A percentile compares a stretch with the other conserved stretches of the same genome.
Evolutionary conservation across 1,140 invertebrate genomes (phyloP).

Genomic region (Papilio dardanus): DNA sequence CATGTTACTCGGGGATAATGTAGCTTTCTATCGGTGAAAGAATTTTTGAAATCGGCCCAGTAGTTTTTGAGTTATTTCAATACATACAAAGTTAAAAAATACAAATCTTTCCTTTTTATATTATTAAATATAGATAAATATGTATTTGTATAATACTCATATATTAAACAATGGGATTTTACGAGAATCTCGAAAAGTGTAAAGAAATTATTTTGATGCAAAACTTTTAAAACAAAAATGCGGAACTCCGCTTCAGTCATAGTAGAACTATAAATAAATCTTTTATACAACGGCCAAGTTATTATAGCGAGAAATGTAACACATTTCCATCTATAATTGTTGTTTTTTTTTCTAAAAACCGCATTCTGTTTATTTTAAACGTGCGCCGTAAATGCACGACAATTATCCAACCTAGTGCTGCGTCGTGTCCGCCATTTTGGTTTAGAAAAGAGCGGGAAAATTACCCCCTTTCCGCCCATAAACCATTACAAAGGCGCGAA

Average conservation of each 20-base stretch:
- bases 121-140: no score
- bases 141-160: no score
- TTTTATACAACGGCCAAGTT: conserved; percentile 7
- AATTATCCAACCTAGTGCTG: not conserved
- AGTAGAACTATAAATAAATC: not conserved
- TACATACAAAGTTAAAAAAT: no score
- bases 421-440: conserved; percentile 1
- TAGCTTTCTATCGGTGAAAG: no score
- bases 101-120: no score
- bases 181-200: not conserved
- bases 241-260: not conserved
- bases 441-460: conserved; percentile 17
- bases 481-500: conserved; percentile 3
- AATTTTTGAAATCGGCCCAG: no score
- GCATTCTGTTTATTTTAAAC: conserved; percentile 13
- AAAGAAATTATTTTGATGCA: not conserved
- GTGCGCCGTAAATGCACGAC: conserved; percentile 21
- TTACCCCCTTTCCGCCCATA: not conserved
- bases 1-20: no score
- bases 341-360: conserved; percentile 7
- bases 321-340: conserved; percentile 15
- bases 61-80: no score
- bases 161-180: no score
- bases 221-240: not conserved
- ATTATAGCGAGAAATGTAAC: not conserved